Base-by-base conservation (phyloP, 2,113 vertebrate genomes). In the Triplophysa tibetana region DNA sequence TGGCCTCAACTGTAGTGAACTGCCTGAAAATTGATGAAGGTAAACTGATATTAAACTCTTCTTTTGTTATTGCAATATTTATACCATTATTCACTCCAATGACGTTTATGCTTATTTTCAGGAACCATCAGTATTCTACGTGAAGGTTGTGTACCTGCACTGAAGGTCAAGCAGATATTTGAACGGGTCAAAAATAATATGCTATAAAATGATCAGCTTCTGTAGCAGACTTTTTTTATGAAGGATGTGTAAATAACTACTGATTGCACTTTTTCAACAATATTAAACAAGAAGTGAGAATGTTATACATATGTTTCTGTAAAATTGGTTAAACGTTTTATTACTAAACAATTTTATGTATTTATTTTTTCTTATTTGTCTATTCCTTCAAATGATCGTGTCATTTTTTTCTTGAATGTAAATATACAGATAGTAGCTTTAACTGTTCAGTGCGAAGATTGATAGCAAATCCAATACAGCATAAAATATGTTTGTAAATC, bases 1-100 rank as follows among this genome's bases (percentile, higher is more conserved):
- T 95, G 83, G 94, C 91, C 0, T 97, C 96, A 26, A 96, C 96
- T 0, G 93, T 97, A 38, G 93, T 97, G 81, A 95, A 95, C 90
- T 97, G 96, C 86, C 90, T 93, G 0, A 91, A 87, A 85, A 94
- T 96, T 67, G 91, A 97, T 85, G 93, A 95, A 91, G 93, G 95
- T 96, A 86, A 84, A 86, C 78, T 14, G 10, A 61, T 43, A 41
- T 1, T 11, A 54, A 45, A 45, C 43, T 23, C 8, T n/a, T 48
- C 45, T 26, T 19, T 0, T 50, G 2, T 8, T 21, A 17, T 45
- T 52, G 54, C 5, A n/a, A 64, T 77, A 56, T 52, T 21, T 56
- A 50, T 69, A 26, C 6, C 2, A 66, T 73, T 73, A 29, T 11
- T 48, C 48, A 26, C 33, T 75, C 61, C 41, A 16, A 67, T 61